A percentile compares a stretch with the other conserved stretches of the same genome.
These are phyloP conservation scores for Micropterix aruncella DNA, from an alignment of 2,888 invertebrate species.

Conservation along the genomic window DNA sequence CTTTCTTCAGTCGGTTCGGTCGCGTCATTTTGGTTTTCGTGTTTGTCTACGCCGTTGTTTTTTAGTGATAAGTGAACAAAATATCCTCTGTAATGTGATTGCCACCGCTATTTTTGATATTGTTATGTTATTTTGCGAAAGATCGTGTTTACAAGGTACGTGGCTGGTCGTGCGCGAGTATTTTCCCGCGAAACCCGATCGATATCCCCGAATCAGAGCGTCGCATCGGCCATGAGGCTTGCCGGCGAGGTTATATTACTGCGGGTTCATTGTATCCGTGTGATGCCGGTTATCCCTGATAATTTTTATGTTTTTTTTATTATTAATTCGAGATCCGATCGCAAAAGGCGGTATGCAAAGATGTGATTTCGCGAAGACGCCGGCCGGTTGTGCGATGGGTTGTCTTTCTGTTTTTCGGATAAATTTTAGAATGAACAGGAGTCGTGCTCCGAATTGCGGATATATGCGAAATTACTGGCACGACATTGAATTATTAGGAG, in stretches of 20 bases:
- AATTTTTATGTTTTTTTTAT: too few relatives aligned
- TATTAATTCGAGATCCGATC: too few relatives aligned
- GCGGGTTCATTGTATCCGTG: constrained; percentile 5
- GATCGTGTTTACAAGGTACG: neutral
- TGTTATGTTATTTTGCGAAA: neutral
- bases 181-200: constrained; percentile 28
- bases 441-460: too few relatives aligned
- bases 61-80: neutral
- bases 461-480: too few relatives aligned
- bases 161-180: neutral
- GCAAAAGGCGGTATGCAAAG: too few relatives aligned
- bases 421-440: too few relatives aligned
- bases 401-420: too few relatives aligned
- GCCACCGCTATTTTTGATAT: neutral
- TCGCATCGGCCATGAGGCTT: constrained; percentile 35
- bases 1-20: too few relatives aligned
- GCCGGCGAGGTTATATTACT: constrained; percentile 37
- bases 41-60: neutral
- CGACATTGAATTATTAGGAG: too few relatives aligned
- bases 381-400: too few relatives aligned
- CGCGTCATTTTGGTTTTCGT: neutral
- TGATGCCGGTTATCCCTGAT: too few relatives aligned
- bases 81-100: neutral
- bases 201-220: constrained; percentile 28
- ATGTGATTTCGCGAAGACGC: too few relatives aligned